Evolutionary conservation across 1,140 invertebrate genomes (phyloP).

Genomic region (Panagrolaimus sp.): DNA sequence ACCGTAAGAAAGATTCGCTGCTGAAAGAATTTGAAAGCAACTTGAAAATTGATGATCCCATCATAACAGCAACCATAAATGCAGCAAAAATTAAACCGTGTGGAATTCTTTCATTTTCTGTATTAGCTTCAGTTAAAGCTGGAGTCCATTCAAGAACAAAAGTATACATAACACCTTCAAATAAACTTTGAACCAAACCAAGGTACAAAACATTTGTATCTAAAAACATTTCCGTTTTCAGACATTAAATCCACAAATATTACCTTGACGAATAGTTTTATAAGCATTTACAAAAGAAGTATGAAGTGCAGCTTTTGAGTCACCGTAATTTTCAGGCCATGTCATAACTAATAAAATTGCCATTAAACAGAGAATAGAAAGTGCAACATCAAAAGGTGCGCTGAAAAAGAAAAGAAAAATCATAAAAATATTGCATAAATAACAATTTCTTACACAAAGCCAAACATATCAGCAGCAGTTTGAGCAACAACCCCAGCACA

Average conservation of each 20-base stretch:
- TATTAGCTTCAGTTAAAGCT: slow-evolving; percentile 61
- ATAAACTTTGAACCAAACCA: slow-evolving; percentile 67
- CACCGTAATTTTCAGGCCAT: slow-evolving; percentile 68
- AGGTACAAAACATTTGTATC: slow-evolving; percentile 63
- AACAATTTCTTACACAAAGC: slow-evolving; percentile 64
- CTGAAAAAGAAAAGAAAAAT: slow-evolving; percentile 46
- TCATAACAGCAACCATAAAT: slow-evolving; percentile 69
- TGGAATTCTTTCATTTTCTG: slow-evolving; percentile 54
- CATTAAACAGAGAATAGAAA: slow-evolving; percentile 64
- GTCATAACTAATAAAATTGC: slow-evolving; percentile 61
- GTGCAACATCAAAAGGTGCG: slow-evolving; percentile 67
- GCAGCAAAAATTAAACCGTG: slow-evolving; percentile 62
- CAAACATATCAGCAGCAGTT: slow-evolving; percentile 64
- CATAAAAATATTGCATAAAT: neutral
- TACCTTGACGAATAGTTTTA: slow-evolving; percentile 51
- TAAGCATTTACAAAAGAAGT: slow-evolving; percentile 59
- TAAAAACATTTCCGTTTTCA: slow-evolving; percentile 36
- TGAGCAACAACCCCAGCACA: slow-evolving; percentile 67
- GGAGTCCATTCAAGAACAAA: slow-evolving; percentile 73
- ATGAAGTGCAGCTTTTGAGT: slow-evolving; percentile 58
- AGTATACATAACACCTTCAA: slow-evolving; percentile 71
- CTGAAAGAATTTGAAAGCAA: slow-evolving; percentile 59
- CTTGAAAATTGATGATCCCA: slow-evolving; percentile 67
- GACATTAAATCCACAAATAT: slow-evolving; percentile 2
- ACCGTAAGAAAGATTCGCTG: slow-evolving; percentile 62